A percentile compares a stretch with the other conserved stretches of the same genome.
phyloP scores from a whole-genome alignment of 2,113 vertebrate species.

The Marcusenius ussheri region DNA sequence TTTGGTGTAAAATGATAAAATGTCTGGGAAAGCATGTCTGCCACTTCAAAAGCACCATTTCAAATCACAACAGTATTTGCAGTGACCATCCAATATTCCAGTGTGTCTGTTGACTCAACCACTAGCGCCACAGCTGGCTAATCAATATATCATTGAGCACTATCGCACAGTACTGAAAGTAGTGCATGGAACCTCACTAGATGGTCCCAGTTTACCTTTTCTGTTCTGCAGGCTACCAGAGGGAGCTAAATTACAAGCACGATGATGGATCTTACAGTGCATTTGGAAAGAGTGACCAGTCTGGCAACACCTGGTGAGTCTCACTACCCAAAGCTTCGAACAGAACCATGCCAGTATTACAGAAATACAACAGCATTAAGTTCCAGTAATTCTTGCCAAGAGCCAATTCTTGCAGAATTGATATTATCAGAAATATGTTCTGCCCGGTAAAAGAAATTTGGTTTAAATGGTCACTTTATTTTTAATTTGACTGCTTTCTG shows the following conservation, averaged over 20 bases:
- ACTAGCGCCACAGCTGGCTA: not conserved
- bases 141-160: not conserved
- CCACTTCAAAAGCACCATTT: too few species aligned
- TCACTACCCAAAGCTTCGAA: not conserved
- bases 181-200: not conserved
- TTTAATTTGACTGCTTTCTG: not conserved
- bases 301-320: conserved; percentile 80
- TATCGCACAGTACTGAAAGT: not conserved
- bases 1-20: not conserved
- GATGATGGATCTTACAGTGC: conserved; percentile 76
- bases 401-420: not conserved
- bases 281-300: conserved; percentile 63
- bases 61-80: not conserved
- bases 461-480: not conserved
- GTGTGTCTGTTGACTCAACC: not conserved
- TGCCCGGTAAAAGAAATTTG: not conserved
- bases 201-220: not conserved
- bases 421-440: not conserved
- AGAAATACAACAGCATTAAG: not conserved
- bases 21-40: not conserved
- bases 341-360: not conserved
- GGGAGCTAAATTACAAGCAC: conserved; percentile 73
- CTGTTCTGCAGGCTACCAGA: conserved; percentile 70
- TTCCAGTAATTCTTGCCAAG: not conserved
- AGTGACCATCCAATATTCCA: not conserved